Conservation (phyloP, 2,888 invertebrate species). For the Lepidocyrtoides sp. region DNA sequence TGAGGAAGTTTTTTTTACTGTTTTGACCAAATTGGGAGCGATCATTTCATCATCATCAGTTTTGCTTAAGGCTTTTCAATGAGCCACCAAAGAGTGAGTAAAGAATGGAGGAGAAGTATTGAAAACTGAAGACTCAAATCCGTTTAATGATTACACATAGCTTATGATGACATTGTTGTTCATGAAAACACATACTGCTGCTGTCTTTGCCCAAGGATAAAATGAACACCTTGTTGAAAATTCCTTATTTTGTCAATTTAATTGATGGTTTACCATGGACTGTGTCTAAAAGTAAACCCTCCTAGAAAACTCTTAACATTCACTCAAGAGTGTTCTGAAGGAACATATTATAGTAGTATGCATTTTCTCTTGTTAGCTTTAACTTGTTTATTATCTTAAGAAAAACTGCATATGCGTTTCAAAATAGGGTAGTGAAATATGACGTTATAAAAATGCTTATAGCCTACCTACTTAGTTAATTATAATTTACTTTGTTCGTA, state of each 20-base stretch:
- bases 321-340: too few relatives aligned
- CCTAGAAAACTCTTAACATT: too few relatives aligned
- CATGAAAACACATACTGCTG: neutral
- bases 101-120: neutral
- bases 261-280: neutral
- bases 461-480: too few relatives aligned
- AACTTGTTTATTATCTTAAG: too few relatives aligned
- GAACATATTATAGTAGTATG: too few relatives aligned
- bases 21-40: conserved; percentile 42
- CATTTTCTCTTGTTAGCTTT: too few relatives aligned
- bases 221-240: conserved; percentile 17
- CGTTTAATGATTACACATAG: neutral
- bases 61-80: conserved; percentile 20
- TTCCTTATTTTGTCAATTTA: conserved; percentile 29
- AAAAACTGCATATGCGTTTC: too few relatives aligned
- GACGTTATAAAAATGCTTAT: too few relatives aligned
- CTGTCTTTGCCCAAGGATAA: conserved; percentile 30
- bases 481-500: too few relatives aligned
- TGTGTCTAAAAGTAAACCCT: neutral
- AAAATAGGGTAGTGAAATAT: too few relatives aligned
- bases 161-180: neutral
- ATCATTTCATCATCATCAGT: neutral
- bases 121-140: neutral
- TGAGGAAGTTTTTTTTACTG: conserved; percentile 5
- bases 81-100: neutral